phyloP scores from a whole-genome alignment of 2,113 vertebrate species.

The Ammodytes marinus region DNA sequence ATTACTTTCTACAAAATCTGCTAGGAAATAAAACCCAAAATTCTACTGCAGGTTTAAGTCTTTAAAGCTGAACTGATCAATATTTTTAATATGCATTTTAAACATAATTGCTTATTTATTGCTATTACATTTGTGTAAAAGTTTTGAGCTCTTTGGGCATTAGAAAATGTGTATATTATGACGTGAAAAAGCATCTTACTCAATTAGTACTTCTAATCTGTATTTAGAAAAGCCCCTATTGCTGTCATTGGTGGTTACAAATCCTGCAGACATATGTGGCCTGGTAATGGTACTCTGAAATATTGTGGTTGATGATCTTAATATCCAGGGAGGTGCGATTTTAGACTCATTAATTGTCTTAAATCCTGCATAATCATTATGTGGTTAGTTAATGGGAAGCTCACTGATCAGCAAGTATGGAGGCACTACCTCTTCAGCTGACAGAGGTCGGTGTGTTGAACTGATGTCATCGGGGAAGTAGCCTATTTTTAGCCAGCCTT shows the following conservation, averaged over 20 bases:
- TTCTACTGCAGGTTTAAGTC: background rate
- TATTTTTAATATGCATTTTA: background rate
- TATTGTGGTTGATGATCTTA: background rate
- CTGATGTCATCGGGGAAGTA: constrained; percentile 28
- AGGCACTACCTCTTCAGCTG: background rate
- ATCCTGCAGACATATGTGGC: background rate
- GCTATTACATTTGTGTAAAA: no score
- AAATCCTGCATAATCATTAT: background rate
- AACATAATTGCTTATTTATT: background rate
- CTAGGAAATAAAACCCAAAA: no score
- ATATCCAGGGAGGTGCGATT: background rate
- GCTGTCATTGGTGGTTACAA: background rate
- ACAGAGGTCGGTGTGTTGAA: constrained; percentile 13
- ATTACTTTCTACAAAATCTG: no score
- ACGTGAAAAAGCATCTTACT: no score
- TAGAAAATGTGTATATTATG: no score
- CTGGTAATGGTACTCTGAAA: no score
- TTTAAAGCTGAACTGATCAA: background rate
- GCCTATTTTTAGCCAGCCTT: constrained; percentile 36
- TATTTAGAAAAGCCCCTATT: background rate
- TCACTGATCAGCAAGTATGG: background rate
- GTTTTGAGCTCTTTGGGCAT: no score
- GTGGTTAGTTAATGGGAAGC: background rate
- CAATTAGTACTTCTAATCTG: no score
- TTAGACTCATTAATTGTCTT: background rate